Evolutionary conservation across 2,888 invertebrate species (phyloP).

Genomic region (Dexiosoma caninum): DNA sequence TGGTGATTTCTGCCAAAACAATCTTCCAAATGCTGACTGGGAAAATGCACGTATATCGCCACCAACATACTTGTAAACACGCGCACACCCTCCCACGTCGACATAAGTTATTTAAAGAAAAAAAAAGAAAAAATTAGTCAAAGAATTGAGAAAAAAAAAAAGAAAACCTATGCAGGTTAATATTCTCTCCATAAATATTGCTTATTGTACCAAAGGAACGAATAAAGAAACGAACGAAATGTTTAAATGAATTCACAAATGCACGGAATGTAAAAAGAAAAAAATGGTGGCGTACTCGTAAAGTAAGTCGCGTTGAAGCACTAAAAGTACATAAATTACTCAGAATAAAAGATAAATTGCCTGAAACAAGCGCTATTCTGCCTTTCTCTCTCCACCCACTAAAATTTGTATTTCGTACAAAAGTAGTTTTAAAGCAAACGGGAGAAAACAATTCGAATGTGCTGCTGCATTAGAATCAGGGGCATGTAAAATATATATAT

Average conservation of each 20-base stretch:
- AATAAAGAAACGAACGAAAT: background rate
- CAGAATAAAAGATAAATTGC: slow-evolving; percentile 62
- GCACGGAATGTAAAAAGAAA: too few relatives aligned
- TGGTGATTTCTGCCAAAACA: too few relatives aligned
- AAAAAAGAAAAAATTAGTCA: too few relatives aligned
- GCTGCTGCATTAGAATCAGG: background rate
- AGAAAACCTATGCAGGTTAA: slow-evolving; percentile 35
- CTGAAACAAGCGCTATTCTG: slow-evolving; percentile 46
- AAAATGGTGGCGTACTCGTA: slow-evolving; percentile 11
- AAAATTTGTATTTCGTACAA: background rate
- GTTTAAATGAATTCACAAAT: background rate
- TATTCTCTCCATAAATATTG: slow-evolving; percentile 55
- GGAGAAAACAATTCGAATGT: background rate
- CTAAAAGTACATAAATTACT: slow-evolving; percentile 63
- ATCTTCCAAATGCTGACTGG: too few relatives aligned
- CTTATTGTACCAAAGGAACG: slow-evolving; percentile 30
- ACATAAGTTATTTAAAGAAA: slow-evolving; percentile 26
- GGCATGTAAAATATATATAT: slow-evolving; percentile 7
- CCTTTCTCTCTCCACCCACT: slow-evolving; percentile 20
- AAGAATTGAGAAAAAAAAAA: too few relatives aligned
- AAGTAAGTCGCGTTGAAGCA: slow-evolving; percentile 57
- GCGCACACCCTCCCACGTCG: background rate
- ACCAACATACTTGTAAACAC: background rate
- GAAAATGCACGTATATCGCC: background rate
- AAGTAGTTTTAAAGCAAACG: background rate